Percentiles rank a stretch among this genome's conserved stretches.
These are phyloP conservation scores for Pimpla rufipes DNA, from an alignment of 2,888 invertebrate genomes.

Conservation along the genomic window DNA sequence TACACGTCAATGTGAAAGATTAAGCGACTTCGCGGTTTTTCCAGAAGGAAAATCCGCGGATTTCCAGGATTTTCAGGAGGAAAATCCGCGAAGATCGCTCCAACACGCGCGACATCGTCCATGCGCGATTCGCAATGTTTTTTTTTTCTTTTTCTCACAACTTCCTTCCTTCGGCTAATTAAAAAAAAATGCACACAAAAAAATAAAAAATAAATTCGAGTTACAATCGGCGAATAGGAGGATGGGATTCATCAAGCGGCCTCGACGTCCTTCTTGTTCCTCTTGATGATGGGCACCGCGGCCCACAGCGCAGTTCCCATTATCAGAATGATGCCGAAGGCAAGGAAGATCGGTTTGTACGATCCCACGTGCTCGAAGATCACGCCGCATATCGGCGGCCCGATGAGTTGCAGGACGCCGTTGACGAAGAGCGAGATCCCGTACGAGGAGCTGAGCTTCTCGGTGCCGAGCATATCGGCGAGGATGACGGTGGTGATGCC, in stretches of 20 bases:
- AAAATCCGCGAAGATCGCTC: slow-evolving; percentile 3
- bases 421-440: slow-evolving; percentile 95
- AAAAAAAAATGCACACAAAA: slow-evolving; percentile 11
- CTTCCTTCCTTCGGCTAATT: slow-evolving; percentile 22
- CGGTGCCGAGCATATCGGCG: slow-evolving; percentile 94
- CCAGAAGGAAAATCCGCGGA: slow-evolving; percentile 10
- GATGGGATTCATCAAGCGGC: slow-evolving; percentile 72
- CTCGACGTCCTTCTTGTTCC: slow-evolving; percentile 79
- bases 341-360: slow-evolving; percentile 91
- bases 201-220: slow-evolving; percentile 26
- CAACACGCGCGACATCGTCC: slow-evolving; percentile 8
- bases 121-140: too few relatives aligned
- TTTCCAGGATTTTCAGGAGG: too few relatives aligned
- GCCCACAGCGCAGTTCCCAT: slow-evolving; percentile 92
- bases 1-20: slow-evolving; percentile 13
- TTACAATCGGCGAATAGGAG: background rate
- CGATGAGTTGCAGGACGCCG: slow-evolving; percentile 92
- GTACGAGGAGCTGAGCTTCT: slow-evolving; percentile 93
- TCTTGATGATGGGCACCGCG: slow-evolving; percentile 90
- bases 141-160: too few relatives aligned
- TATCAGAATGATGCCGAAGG: slow-evolving; percentile 90
- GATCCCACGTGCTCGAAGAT: slow-evolving; percentile 89
- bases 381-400: slow-evolving; percentile 92
- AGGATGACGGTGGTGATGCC: slow-evolving; percentile 95
- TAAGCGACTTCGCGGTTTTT: background rate